Conservation (phyloP, 92 coral and sea anemone species). For the Epizoanthus scotinus region DNA sequence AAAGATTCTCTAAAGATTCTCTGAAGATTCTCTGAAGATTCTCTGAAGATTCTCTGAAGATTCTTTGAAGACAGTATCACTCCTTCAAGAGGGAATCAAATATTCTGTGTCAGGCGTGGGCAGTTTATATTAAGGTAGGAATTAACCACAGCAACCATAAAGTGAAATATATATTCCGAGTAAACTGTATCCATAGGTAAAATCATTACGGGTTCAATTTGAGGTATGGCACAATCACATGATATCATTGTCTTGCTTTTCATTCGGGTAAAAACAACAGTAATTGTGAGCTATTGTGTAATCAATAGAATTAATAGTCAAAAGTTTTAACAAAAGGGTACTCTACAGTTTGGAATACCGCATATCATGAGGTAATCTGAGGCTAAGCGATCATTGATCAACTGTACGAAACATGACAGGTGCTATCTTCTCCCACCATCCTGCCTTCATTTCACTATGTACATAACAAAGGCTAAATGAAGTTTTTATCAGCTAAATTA, state of each 20-base stretch:
- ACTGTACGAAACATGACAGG: neutral
- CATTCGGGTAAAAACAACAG: neutral
- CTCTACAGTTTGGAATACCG: neutral
- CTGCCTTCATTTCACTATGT: neutral
- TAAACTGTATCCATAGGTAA: too few relatives aligned
- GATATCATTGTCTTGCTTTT: neutral
- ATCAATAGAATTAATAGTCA: neutral
- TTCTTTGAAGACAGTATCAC: too few relatives aligned
- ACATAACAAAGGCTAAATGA: neutral
- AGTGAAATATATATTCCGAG: too few relatives aligned
- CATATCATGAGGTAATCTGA: neutral
- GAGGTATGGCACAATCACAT: too few relatives aligned
- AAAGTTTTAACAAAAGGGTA: neutral
- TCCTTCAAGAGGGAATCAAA: too few relatives aligned
- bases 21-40: too few relatives aligned
- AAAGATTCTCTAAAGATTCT: too few relatives aligned
- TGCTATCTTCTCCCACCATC: conserved; percentile 4
- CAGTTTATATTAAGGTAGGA: too few relatives aligned
- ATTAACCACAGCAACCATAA: too few relatives aligned
- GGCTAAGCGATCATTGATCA: neutral
- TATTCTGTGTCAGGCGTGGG: too few relatives aligned
- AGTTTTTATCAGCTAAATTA: neutral
- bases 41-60: too few relatives aligned
- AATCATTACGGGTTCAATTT: too few relatives aligned
- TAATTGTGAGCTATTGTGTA: neutral